These are phyloP conservation scores for Oreochromis niloticus DNA, from an alignment of 2,113 vertebrate species.

Conservation along the genomic window DNA sequence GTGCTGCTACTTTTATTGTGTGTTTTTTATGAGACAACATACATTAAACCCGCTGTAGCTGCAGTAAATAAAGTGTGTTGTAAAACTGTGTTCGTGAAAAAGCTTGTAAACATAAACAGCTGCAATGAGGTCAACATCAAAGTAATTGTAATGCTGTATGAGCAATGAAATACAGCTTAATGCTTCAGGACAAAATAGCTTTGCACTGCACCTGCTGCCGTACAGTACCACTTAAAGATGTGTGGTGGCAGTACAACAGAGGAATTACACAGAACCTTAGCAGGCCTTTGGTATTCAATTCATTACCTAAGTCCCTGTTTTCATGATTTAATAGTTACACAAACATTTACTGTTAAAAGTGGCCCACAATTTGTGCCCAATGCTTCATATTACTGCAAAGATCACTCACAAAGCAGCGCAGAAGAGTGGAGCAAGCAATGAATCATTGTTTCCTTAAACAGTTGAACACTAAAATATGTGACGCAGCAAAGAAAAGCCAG, in stretches of 20 bases:
- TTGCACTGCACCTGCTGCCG: neutral
- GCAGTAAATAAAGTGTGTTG: slow-evolving; percentile 70
- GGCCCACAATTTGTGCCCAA: neutral
- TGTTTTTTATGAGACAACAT: slow-evolving; percentile 72
- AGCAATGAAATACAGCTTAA: slow-evolving; percentile 55
- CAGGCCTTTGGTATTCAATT: neutral
- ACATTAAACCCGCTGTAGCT: slow-evolving; percentile 67
- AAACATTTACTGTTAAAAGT: neutral
- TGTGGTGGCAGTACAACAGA: neutral
- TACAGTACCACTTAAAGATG: neutral
- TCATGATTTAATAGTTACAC: neutral
- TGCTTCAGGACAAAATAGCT: slow-evolving; percentile 26
- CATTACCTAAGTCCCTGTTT: neutral
- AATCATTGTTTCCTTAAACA: neutral
- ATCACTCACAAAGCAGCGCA: neutral
- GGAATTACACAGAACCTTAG: neutral
- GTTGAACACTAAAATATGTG: neutral
- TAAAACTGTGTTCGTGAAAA: slow-evolving; percentile 67
- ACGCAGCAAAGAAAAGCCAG: neutral
- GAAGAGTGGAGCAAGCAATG: neutral
- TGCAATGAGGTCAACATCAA: slow-evolving; percentile 64
- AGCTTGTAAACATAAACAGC: slow-evolving; percentile 74
- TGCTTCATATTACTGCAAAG: neutral
- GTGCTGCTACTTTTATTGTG: slow-evolving; percentile 62
- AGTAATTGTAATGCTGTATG: slow-evolving; percentile 52